Conservation (phyloP, 1,140 invertebrate genomes). For the Sipha flava region DNA sequence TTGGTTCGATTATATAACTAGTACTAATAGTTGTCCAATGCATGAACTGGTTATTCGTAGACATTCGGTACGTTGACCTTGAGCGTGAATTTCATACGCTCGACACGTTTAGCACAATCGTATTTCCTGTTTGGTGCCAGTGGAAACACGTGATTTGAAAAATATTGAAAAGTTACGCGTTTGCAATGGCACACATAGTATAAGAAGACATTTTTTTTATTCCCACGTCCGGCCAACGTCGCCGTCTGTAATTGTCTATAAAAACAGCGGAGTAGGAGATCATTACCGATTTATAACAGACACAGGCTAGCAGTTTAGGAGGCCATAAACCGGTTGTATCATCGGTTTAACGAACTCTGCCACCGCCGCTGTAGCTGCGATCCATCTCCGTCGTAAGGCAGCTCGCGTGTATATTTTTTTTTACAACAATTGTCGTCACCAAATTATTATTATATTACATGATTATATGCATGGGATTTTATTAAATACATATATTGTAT, state of each 20-base stretch:
- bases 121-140: background rate
- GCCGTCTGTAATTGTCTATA: background rate
- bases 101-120: background rate
- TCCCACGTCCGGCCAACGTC: background rate
- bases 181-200: background rate
- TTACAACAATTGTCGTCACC: background rate
- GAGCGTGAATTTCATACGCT: background rate
- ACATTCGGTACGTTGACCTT: background rate
- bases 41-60: background rate
- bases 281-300: conserved; percentile 19
- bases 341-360: conserved; percentile 30
- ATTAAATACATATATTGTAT: too few relatives aligned
- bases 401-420: background rate
- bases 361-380: background rate
- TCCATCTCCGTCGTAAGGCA: background rate
- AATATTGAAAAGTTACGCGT: background rate
- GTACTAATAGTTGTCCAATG: too few relatives aligned
- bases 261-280: background rate
- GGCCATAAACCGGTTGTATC: conserved; percentile 31
- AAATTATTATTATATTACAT: background rate
- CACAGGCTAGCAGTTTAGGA: conserved; percentile 15
- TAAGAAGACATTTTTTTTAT: too few relatives aligned
- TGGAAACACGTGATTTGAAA: background rate
- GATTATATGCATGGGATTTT: too few relatives aligned
- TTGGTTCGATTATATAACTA: too few relatives aligned